These are phyloP conservation scores for Neosilurus mollespiculum DNA, from an alignment of 2,797 vertebrate species.

Conservation along the genomic window DNA sequence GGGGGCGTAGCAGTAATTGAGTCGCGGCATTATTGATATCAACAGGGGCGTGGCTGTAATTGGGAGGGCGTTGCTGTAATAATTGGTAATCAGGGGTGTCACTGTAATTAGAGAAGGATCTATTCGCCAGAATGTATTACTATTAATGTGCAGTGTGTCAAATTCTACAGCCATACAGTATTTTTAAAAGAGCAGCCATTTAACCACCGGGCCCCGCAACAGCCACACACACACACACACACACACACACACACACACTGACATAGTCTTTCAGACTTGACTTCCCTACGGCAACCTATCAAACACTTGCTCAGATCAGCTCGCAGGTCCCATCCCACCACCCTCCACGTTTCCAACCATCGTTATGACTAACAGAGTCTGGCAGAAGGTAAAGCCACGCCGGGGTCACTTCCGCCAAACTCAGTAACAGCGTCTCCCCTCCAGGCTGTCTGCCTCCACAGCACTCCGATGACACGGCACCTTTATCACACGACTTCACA, in stretches of 20 bases:
- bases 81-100: neutral
- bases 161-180: neutral
- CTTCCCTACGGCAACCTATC: constrained; percentile 24
- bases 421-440: constrained; percentile 9
- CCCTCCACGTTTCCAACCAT: constrained; percentile 6
- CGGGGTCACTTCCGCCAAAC: constrained; percentile 5
- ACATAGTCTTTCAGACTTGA: constrained; percentile 24
- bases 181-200: neutral
- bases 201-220: constrained; percentile 2
- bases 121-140: neutral
- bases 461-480: neutral
- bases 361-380: constrained; percentile 8
- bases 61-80: neutral
- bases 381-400: constrained; percentile 1
- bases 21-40: no score
- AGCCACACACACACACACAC: neutral
- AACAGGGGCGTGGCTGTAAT: no score
- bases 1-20: no score
- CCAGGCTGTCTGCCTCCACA: neutral
- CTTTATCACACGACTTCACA: neutral
- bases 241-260: constrained; percentile 14
- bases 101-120: neutral
- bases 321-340: neutral
- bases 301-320: constrained; percentile 29
- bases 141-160: neutral